phyloP scores from a whole-genome alignment of 1,140 invertebrate genomes.

The Diabrotica virgifera region DNA sequence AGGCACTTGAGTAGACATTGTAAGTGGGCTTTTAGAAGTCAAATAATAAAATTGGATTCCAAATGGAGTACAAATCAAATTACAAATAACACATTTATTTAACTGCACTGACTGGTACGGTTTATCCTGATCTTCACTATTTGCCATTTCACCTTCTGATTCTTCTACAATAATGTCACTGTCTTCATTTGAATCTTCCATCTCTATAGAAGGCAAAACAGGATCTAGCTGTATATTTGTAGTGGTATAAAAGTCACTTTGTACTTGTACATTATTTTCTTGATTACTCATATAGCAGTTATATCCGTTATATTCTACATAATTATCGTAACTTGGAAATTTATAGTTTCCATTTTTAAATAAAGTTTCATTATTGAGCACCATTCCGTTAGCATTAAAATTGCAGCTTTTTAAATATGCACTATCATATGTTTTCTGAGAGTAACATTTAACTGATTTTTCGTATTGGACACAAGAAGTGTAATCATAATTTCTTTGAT shows the following conservation, averaged over 20 bases:
- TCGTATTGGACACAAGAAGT: slow-evolving; percentile 39
- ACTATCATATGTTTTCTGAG: slow-evolving; percentile 25
- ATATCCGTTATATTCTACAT: slow-evolving; percentile 5
- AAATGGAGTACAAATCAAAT: slow-evolving; percentile 34
- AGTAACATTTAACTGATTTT: slow-evolving; percentile 31
- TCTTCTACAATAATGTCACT: slow-evolving; percentile 47
- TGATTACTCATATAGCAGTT: slow-evolving; percentile 17
- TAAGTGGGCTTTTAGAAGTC: slow-evolving; percentile 37
- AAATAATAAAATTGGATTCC: slow-evolving; percentile 42
- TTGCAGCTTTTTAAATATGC: slow-evolving; percentile 17
- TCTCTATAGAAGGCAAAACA: slow-evolving; percentile 20
- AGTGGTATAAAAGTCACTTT: slow-evolving; percentile 4
- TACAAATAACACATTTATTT: slow-evolving; percentile 39
- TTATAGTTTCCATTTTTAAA: slow-evolving; percentile 5
- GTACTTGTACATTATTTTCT: neutral
- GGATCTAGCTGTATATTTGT: slow-evolving; percentile 6
- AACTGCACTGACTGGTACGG: slow-evolving; percentile 17
- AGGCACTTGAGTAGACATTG: slow-evolving; percentile 43
- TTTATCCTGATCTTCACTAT: slow-evolving; percentile 34
- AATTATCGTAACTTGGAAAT: neutral
- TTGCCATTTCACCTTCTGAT: slow-evolving; percentile 37
- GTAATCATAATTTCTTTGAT: slow-evolving; percentile 33
- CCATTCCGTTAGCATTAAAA: slow-evolving; percentile 5
- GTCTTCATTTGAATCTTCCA: slow-evolving; percentile 37
- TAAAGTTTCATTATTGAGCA: neutral